Evolutionary conservation across 2,888 invertebrate genomes (phyloP), one percentile per base, ranked within the genome.

Genomic region (Agrilus mali): DNA sequence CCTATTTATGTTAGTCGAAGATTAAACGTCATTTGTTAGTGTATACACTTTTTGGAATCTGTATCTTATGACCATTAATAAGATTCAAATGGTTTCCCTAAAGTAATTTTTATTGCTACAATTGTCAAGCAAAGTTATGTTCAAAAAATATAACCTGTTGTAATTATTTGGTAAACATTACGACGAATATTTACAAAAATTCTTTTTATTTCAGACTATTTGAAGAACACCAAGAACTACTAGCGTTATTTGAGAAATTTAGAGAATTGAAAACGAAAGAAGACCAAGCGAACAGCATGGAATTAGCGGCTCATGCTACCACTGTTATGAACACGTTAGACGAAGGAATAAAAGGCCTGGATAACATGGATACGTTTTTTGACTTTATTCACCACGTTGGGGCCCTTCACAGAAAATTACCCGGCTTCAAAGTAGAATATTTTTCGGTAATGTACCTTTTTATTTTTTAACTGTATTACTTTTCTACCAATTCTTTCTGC

Each of bases 291-390:
- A 78, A 78, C 59, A 86, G 86, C 45, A 78, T 84, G 72, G 86
- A 86, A 65, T 69, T 93, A 47, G 85, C 84, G 5, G 85, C 88
- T 53, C 92, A 92, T 61, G 90, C 90, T 40, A 82, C 80, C 59
- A 84, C 84, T 56, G 90, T 93, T 22, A 92, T 92, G 90, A 80
- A 78, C 56, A 87, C 89, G 1, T 66, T 93, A 47, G 90, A 92
- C 61, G 88, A 90, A 60, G 86, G 88, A 47, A 90, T 93, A 67
- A 82, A 84, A 60, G 81, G 84, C 17, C 72, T 92, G 46, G 89
- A 90, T 59, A 82, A 89, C 63, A 72, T 87, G 66, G 89, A 90
- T 65, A 78, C 79, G 58, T 88, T 90, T 71, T 80, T 86, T 65
- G 77, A 82, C 56, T 86, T 81, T 61, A 74, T 92, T 44, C 80